Evolutionary conservation across 1,140 invertebrate genomes (phyloP), one percentile per base, ranked within the genome.

Genomic region (Dinothrombium tinctorium): DNA sequence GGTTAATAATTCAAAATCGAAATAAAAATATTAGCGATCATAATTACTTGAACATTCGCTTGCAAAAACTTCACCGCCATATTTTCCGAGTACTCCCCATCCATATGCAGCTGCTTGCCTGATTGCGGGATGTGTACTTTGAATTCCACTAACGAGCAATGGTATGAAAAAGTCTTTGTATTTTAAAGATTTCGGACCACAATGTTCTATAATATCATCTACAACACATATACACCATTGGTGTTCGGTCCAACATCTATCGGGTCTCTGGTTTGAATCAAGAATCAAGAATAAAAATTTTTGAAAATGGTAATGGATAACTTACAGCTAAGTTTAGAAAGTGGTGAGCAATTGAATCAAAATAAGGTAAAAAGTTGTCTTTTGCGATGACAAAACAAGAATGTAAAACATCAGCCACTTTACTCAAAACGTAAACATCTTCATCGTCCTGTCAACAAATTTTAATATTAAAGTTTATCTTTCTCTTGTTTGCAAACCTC

Each of bases 171-270:
- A 71, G 40, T 74, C 68, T 54, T 86, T 75, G 59, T 92, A 94
- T 57, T 82, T 82, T 8, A 71, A 62, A 56, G 76, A 74, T 25
- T 73, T 61, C 0, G 81, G 74, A 4, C 90, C 89, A 53, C 63
- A 61, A 55, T 63, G 73, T 62, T 92, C 83, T 46, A 98, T 80
- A 3, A 95, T 68, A 60, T 98, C 92, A 57, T 98, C 92, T 58
- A 94, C 96, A 12, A 96, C 80, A 57, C 94, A 99, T 4, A 98
- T 63, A 20, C 78, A 86, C 90, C 92, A 98, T 56, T 99, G 92
- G 38, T 77, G 72, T 58, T 99, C 90, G 8, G 86, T 71, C 69
- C 80, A 89, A 0, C 81, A 69, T 50, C 83, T 67, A 20, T 72
- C 72, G 3, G 75, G 73, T 32, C 54, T 53, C 60, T 65, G 47